Evolutionary conservation across 23 tunicate genomes (phyloP).

Genomic region (Aplidium turbinatum): DNA sequence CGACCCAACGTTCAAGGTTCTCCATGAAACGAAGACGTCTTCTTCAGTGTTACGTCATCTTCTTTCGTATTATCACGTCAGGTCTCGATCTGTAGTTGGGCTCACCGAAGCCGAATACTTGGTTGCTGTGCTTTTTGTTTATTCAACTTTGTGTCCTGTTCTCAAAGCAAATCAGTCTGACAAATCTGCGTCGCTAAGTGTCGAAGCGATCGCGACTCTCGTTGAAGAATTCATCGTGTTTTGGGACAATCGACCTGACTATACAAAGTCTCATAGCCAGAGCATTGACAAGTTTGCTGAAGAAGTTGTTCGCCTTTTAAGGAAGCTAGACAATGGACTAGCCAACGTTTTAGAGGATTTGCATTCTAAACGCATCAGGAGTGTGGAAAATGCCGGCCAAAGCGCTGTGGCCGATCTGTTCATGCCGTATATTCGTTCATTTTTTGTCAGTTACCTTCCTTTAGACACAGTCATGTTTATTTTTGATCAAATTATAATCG

Average conservation of each 20-base stretch:
- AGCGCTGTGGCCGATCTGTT: slow-evolving; percentile 23
- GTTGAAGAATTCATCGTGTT: slow-evolving; percentile 56
- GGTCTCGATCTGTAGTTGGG: background rate
- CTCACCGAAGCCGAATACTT: slow-evolving; percentile 61
- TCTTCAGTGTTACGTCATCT: slow-evolving; percentile 65
- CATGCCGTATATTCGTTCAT: slow-evolving; percentile 43
- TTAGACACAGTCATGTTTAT: slow-evolving; percentile 59
- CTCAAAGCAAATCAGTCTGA: background rate
- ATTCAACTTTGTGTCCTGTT: slow-evolving; percentile 29
- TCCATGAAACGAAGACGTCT: slow-evolving; percentile 38
- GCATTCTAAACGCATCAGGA: background rate
- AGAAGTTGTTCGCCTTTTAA: slow-evolving; percentile 16
- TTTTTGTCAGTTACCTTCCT: slow-evolving; percentile 73
- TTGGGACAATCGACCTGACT: slow-evolving; percentile 52
- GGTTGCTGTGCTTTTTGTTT: slow-evolving; percentile 70
- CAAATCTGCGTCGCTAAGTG: slow-evolving; percentile 22
- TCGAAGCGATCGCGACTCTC: slow-evolving; percentile 56
- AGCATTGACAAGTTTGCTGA: slow-evolving; percentile 16
- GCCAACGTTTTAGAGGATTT: background rate
- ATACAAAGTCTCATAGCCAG: slow-evolving; percentile 25
- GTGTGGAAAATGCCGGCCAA: background rate
- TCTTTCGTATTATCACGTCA: slow-evolving; percentile 63
- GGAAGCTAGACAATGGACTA: slow-evolving; percentile 25
- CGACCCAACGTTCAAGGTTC: slow-evolving; percentile 36
- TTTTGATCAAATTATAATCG: slow-evolving; percentile 61